Conservation (phyloP, 2,797 vertebrate genomes). For the Borostomias antarcticus region DNA sequence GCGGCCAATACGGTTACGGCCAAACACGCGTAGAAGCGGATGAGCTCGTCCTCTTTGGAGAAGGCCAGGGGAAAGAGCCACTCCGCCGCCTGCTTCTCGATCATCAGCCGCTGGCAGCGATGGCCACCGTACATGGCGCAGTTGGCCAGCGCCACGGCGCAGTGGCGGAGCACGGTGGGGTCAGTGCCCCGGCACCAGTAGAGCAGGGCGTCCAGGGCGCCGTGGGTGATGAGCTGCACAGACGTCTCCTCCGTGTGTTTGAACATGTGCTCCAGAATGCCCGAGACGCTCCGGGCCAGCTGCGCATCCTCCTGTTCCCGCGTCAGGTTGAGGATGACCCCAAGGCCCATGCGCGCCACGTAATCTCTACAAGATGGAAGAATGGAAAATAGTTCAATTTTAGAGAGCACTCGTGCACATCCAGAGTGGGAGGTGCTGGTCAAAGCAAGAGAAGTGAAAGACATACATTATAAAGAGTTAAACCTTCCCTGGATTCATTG, state of each 20-base stretch:
- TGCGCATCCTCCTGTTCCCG: constrained; percentile 86
- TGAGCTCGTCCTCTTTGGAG: constrained; percentile 90
- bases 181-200: constrained; percentile 96
- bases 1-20: constrained; percentile 90
- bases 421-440: no score
- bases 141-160: constrained; percentile 92
- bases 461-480: no score
- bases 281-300: constrained; percentile 86
- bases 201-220: constrained; percentile 90
- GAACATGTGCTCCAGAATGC: constrained; percentile 99
- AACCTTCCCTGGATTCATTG: no score
- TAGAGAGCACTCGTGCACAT: no score
- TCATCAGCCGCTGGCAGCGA: constrained; percentile 92
- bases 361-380: constrained; percentile 80
- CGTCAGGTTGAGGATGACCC: constrained; percentile 90
- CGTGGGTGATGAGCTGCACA: constrained; percentile 85
- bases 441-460: no score
- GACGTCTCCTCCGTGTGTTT: constrained; percentile 97
- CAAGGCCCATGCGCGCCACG: constrained; percentile 89
- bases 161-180: constrained; percentile 88
- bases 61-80: constrained; percentile 98
- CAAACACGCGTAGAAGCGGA: constrained; percentile 92
- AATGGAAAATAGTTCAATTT: no score
- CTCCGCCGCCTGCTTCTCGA: constrained; percentile 90
- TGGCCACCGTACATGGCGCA: constrained; percentile 96